Percentiles rank a stretch among this genome's conserved stretches.
phyloP scores from a whole-genome alignment of 2,797 vertebrate genomes.

The Lateolabrax maculatus region DNA sequence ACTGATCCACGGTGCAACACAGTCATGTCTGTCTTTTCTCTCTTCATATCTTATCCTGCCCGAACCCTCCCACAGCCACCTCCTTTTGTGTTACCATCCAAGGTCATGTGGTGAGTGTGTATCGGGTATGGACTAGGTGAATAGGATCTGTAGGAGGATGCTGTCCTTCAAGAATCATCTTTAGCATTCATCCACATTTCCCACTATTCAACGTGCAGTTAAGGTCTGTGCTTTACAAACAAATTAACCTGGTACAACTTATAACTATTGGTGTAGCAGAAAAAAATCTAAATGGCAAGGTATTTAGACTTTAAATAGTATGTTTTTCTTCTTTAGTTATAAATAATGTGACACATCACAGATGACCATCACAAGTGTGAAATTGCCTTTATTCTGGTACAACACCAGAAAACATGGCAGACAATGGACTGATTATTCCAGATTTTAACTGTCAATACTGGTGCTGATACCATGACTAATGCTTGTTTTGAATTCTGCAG shows the following conservation, averaged over 20 bases:
- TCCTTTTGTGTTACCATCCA: constrained; percentile 62
- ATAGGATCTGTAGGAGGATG: constrained; percentile 36
- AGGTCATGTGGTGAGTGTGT: constrained; percentile 59
- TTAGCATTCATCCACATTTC: constrained; percentile 30
- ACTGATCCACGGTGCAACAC: constrained; percentile 25
- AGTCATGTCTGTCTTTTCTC: constrained; percentile 23
- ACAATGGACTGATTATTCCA: not conserved
- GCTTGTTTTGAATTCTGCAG: not conserved
- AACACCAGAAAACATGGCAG: not conserved
- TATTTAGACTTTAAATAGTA: not conserved
- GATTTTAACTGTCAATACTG: not conserved
- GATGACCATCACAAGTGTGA: not conserved
- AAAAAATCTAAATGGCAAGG: not conserved
- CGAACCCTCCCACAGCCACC: constrained; percentile 16
- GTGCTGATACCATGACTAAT: constrained; percentile 2
- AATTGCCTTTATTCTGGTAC: not conserved
- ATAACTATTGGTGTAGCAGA: no score
- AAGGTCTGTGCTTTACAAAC: not conserved
- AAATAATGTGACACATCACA: not conserved
- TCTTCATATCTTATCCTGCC: constrained; percentile 23
- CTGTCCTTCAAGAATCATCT: constrained; percentile 45
- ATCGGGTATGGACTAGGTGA: constrained; percentile 23
- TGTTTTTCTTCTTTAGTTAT: not conserved
- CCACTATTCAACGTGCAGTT: not conserved
- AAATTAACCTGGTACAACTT: not conserved